phyloP scores from a whole-genome alignment of 2,113 vertebrate species.

The Nettapus auritus region DNA sequence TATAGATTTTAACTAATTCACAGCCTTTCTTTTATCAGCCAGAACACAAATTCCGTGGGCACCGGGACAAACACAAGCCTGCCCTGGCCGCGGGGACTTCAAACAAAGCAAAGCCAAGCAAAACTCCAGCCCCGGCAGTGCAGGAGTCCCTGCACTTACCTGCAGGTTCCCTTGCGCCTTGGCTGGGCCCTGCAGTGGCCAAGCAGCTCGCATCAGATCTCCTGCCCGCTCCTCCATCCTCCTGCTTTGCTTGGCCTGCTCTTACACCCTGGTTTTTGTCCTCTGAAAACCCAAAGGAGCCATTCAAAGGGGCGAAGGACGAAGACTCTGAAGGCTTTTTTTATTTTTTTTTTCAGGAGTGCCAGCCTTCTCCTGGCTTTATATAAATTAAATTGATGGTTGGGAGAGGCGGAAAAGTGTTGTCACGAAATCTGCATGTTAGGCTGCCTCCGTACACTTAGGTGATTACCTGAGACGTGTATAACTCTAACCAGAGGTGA shows the following conservation, averaged over 20 bases:
- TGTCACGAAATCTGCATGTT: conserved; percentile 55
- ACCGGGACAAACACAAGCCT: conserved; percentile 73
- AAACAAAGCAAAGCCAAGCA: conserved; percentile 61
- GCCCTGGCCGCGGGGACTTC: conserved; percentile 68
- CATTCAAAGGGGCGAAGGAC: not conserved
- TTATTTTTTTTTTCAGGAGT: not conserved
- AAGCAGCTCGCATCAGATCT: conserved; percentile 16
- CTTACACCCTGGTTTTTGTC: not conserved
- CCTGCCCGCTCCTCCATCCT: not conserved
- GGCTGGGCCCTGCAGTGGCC: not conserved
- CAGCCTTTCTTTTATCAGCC: conserved; percentile 77
- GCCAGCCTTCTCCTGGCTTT: conserved; percentile 35
- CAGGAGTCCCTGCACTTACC: conserved; percentile 21
- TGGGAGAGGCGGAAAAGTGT: conserved; percentile 41
- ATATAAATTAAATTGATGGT: conserved; percentile 55
- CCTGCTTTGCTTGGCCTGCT: not conserved
- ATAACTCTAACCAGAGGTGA: conserved; percentile 70
- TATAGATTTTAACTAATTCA: conserved; percentile 80
- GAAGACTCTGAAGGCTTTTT: not conserved
- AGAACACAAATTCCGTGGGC: conserved; percentile 65
- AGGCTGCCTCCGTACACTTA: conserved; percentile 55
- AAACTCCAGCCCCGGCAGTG: conserved; percentile 25
- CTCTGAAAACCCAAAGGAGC: conserved; percentile 19
- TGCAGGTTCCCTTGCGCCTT: not conserved
- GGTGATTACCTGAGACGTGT: conserved; percentile 37